These are phyloP conservation scores for Tragelaphus eurycerus DNA, from an alignment of 2,797 vertebrate genomes.

Conservation along the genomic window DNA sequence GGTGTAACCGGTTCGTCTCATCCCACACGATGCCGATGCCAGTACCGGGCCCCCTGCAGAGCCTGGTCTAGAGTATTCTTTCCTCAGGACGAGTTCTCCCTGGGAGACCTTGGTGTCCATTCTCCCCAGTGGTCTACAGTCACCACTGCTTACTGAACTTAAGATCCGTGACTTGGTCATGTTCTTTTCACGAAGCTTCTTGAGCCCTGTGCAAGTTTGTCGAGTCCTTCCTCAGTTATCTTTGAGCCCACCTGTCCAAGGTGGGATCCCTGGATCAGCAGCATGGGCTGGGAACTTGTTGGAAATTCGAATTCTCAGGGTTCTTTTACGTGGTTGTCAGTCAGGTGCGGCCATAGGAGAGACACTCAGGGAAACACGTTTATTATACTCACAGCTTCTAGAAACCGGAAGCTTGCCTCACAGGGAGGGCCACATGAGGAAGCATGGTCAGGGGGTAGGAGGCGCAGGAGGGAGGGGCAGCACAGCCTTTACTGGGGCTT, in stretches of 20 bases:
- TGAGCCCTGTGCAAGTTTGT: not conserved
- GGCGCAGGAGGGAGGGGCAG: not conserved
- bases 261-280: not conserved
- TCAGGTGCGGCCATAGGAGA: not conserved
- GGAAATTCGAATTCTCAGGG: not conserved
- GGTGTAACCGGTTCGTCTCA: not conserved
- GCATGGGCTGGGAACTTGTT: not conserved
- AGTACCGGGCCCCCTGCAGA: fast-evolving
- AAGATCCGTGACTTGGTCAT: not conserved
- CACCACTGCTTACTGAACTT: not conserved
- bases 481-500: not conserved
- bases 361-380: not conserved
- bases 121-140: not conserved
- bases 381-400: not conserved
- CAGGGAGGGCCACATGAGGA: not conserved
- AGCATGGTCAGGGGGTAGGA: not conserved
- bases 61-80: not conserved
- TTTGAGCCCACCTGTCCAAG: not conserved
- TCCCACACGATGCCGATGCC: fast-evolving
- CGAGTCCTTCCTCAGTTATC: not conserved
- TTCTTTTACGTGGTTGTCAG: not conserved
- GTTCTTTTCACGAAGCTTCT: not conserved
- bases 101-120: not conserved
- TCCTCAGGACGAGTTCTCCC: not conserved
- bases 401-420: not conserved